phyloP scores from a whole-genome alignment of 2,888 invertebrate species.

The Meloe dianella region DNA sequence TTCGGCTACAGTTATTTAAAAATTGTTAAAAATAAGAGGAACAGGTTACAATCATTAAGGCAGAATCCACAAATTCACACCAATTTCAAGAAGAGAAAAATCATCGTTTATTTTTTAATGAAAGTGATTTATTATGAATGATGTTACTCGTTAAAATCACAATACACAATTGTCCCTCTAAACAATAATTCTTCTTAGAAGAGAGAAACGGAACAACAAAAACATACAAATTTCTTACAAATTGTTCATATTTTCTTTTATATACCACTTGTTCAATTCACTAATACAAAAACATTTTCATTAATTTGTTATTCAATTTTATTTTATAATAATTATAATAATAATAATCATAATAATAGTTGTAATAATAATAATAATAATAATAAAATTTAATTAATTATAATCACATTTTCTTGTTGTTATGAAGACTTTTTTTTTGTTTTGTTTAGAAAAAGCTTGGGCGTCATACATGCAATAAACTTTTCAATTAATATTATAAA shows the following conservation, averaged over 20 bases:
- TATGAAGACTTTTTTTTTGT: slow-evolving; percentile 55
- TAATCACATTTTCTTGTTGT: slow-evolving; percentile 61
- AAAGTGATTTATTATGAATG: slow-evolving; percentile 56
- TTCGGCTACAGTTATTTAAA: no score
- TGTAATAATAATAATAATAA: slow-evolving; percentile 29
- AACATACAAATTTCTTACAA: slow-evolving; percentile 46
- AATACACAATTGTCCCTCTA: slow-evolving; percentile 55
- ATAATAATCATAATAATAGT: neutral
- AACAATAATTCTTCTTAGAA: slow-evolving; percentile 52
- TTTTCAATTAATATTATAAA: slow-evolving; percentile 30
- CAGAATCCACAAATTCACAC: no score
- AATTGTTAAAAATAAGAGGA: no score
- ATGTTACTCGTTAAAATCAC: slow-evolving; percentile 53
- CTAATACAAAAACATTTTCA: slow-evolving; percentile 59
- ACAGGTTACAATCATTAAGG: no score
- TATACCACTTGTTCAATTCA: slow-evolving; percentile 53
- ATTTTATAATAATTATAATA: slow-evolving; percentile 44
- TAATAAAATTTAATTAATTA: slow-evolving; percentile 59
- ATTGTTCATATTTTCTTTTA: slow-evolving; percentile 43
- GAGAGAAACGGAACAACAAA: slow-evolving; percentile 45
- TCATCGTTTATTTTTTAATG: slow-evolving; percentile 36
- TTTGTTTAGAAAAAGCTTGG: slow-evolving; percentile 46
- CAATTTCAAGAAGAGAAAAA: neutral
- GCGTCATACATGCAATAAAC: slow-evolving; percentile 55
- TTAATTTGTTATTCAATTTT: slow-evolving; percentile 55